Percentiles rank a stretch among this genome's conserved stretches.
Evolutionary conservation across 2,888 invertebrate species (phyloP).

Genomic region (Diaphora mendica): DNA sequence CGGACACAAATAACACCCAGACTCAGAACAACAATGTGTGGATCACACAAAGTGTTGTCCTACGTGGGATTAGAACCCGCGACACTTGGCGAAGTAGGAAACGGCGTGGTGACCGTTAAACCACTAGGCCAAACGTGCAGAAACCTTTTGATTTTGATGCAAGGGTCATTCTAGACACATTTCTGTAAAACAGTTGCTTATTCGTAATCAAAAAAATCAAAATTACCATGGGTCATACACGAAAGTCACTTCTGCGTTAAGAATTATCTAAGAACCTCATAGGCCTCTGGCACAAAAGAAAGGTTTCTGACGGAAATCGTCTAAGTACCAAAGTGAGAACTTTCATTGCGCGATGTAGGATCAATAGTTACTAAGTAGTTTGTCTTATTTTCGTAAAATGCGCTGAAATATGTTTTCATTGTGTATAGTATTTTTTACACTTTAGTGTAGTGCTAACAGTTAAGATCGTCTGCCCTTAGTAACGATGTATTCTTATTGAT

Average conservation of each 20-base stretch:
- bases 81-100: no score
- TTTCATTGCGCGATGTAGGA: not conserved
- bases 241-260: not conserved
- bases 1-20: no score
- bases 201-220: not conserved
- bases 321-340: not conserved
- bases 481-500: not conserved
- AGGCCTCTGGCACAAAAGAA: not conserved
- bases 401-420: no score
- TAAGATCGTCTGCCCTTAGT: not conserved
- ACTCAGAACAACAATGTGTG: no score
- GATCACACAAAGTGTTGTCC: no score
- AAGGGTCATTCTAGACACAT: not conserved
- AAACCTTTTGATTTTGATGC: no score
- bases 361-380: not conserved
- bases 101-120: no score
- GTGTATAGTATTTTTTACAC: not conserved
- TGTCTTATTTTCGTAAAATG: not conserved
- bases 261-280: not conserved
- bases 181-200: not conserved
- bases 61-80: no score
- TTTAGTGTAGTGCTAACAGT: not conserved
- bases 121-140: no score
- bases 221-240: not conserved
- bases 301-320: no score